Evolutionary conservation across 2,888 invertebrate species (phyloP).

Genomic region (Cheilosia pagana): DNA sequence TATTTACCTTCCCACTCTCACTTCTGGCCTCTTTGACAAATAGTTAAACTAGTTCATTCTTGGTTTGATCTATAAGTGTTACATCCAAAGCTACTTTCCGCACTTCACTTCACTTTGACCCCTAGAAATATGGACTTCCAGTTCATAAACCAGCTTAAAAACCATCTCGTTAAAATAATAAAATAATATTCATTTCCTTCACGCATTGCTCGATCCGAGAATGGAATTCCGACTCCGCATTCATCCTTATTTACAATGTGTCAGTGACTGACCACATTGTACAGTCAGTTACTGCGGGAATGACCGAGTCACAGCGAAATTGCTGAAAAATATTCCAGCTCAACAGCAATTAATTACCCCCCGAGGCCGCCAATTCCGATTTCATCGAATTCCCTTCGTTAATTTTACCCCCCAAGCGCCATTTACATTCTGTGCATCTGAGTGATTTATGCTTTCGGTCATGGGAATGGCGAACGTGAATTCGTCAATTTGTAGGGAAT

Average conservation of each 20-base stretch:
- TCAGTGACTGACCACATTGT: slow-evolving; percentile 9
- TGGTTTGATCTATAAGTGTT: too few relatives aligned
- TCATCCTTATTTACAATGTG: slow-evolving; percentile 1
- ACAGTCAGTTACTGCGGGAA: background rate
- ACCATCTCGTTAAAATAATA: too few relatives aligned
- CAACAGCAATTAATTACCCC: slow-evolving; percentile 35
- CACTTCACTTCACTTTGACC: too few relatives aligned
- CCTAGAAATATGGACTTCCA: too few relatives aligned
- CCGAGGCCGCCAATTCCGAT: slow-evolving; percentile 6
- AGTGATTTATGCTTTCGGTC: slow-evolving; percentile 26
- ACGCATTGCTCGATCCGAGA: background rate
- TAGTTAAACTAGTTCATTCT: too few relatives aligned
- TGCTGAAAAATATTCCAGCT: slow-evolving; percentile 18
- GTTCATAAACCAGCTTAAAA: too few relatives aligned
- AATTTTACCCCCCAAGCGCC: slow-evolving; percentile 25
- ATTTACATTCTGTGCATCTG: slow-evolving; percentile 3
- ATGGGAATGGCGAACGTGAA: background rate
- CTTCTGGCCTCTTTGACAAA: too few relatives aligned
- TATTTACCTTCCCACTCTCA: too few relatives aligned
- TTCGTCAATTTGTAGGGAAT: background rate
- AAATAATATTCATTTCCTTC: too few relatives aligned
- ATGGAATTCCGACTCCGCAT: background rate
- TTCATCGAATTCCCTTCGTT: slow-evolving; percentile 34
- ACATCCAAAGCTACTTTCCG: too few relatives aligned
- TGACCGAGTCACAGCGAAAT: background rate